A percentile compares a stretch with the other conserved stretches of the same genome.
These are phyloP conservation scores for Meloidogyne floridensis DNA, from an alignment of 1,140 invertebrate genomes.

Conservation along the genomic window DNA sequence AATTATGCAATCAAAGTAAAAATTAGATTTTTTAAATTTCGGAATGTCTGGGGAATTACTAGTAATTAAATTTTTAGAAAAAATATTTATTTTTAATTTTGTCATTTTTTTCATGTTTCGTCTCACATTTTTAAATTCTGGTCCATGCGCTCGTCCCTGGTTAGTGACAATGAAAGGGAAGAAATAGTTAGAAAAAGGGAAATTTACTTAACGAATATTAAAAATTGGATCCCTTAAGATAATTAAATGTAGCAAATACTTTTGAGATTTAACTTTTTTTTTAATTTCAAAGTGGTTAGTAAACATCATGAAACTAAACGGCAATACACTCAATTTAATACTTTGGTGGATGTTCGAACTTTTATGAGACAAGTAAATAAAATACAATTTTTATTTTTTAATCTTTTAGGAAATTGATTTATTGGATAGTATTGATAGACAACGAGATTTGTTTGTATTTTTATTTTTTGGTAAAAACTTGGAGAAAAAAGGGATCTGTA, in stretches of 20 bases:
- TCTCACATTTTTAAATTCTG: no score
- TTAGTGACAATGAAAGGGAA: no score
- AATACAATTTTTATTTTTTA: constrained; percentile 70
- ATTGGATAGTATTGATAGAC: constrained; percentile 89
- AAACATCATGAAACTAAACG: constrained; percentile 95
- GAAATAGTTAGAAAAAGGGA: no score
- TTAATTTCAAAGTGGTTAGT: constrained; percentile 76
- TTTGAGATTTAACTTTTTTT: constrained; percentile 11
- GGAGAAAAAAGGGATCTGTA: no score
- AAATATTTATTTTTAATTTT: no score
- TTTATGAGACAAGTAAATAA: not conserved
- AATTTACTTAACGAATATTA: no score
- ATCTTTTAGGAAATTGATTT: constrained; percentile 85
- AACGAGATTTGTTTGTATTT: constrained; percentile 77
- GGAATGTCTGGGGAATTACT: no score
- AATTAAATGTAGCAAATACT: not conserved
- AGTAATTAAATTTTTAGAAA: no score
- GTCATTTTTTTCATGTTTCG: no score
- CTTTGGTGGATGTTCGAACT: constrained; percentile 83
- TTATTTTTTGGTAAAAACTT: no score
- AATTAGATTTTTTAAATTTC: constrained; percentile 8
- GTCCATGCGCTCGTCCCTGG: no score
- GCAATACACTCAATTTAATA: constrained; percentile 93
- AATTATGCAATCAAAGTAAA: constrained; percentile 90
- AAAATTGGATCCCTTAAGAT: no score